These are phyloP conservation scores for Druon quercuslanigerum DNA, from an alignment of 1,140 invertebrate species.

Conservation along the genomic window DNA sequence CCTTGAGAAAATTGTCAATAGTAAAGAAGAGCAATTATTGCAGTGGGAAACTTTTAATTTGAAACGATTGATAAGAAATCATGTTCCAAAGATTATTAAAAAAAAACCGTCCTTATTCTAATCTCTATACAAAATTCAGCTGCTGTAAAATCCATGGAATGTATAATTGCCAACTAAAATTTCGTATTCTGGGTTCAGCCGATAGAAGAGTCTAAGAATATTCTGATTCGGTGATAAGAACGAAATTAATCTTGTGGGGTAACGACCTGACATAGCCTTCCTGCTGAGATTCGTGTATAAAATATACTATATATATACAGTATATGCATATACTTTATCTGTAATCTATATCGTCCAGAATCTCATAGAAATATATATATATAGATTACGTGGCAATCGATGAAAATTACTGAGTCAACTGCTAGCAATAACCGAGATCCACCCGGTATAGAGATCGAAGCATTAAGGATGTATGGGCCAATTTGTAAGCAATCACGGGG, in stretches of 20 bases:
- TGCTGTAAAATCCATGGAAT: neutral
- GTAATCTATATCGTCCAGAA: slow-evolving; percentile 15
- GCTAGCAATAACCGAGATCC: slow-evolving; percentile 59
- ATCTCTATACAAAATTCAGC: too few relatives aligned
- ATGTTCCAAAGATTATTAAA: too few relatives aligned
- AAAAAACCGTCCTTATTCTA: too few relatives aligned
- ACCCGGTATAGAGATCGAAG: slow-evolving; percentile 64
- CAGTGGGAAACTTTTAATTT: too few relatives aligned
- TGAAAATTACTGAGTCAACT: slow-evolving; percentile 63
- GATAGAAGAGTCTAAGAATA: slow-evolving; percentile 11
- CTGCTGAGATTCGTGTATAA: slow-evolving; percentile 2
- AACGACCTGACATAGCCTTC: neutral
- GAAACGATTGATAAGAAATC: too few relatives aligned
- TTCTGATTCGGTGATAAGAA: slow-evolving; percentile 19
- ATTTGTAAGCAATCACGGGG: slow-evolving; percentile 75
- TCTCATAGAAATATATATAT: slow-evolving; percentile 24
- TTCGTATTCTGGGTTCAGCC: neutral
- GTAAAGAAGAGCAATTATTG: too few relatives aligned
- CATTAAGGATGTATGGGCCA: slow-evolving; percentile 76
- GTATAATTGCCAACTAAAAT: neutral
- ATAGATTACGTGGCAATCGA: slow-evolving; percentile 41
- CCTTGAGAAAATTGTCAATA: too few relatives aligned
- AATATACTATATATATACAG: neutral
- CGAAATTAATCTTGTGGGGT: slow-evolving; percentile 1
- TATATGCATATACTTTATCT: neutral